Evolutionary conservation across 2,888 invertebrate species (phyloP).

Genomic region (Drosophila acutilabella): DNA sequence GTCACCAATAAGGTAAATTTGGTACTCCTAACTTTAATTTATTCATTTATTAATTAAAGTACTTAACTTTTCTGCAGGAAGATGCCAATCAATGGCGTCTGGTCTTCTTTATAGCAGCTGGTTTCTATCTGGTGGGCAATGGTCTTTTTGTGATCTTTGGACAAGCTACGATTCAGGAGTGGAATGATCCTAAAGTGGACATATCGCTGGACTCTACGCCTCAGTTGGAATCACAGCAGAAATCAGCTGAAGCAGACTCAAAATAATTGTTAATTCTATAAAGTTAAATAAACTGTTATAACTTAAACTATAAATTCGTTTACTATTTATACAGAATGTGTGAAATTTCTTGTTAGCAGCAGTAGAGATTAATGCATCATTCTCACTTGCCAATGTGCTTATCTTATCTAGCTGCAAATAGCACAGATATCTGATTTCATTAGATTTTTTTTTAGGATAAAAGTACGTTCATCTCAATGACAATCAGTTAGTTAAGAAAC

Average conservation of each 20-base stretch:
- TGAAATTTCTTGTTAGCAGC: background rate
- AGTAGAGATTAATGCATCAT: background rate
- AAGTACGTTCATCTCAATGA: background rate
- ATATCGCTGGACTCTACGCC: conserved; percentile 52
- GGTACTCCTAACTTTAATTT: background rate
- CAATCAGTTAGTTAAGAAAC: conserved; percentile 26
- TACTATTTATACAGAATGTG: background rate
- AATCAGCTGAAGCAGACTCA: background rate
- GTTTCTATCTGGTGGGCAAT: conserved; percentile 89
- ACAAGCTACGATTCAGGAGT: conserved; percentile 88
- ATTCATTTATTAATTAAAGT: background rate
- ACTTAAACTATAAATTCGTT: background rate
- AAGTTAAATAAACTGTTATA: conserved; percentile 13
- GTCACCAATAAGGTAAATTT: conserved; percentile 86
- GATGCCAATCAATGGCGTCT: conserved; percentile 89
- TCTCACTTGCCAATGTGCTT: background rate
- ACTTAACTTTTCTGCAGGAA: conserved; percentile 85
- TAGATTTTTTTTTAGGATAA: background rate
- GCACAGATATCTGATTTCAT: conserved; percentile 1
- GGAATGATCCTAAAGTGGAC: conserved; percentile 87
- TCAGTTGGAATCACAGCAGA: conserved; percentile 33
- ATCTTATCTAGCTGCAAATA: conserved; percentile 40
- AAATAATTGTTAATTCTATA: background rate
- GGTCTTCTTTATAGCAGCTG: conserved; percentile 90
- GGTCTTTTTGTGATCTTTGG: conserved; percentile 89